A percentile compares a stretch with the other conserved stretches of the same genome.
These are phyloP conservation scores for Oreochromis aureus DNA, from an alignment of 2,113 vertebrate genomes.

Conservation along the genomic window DNA sequence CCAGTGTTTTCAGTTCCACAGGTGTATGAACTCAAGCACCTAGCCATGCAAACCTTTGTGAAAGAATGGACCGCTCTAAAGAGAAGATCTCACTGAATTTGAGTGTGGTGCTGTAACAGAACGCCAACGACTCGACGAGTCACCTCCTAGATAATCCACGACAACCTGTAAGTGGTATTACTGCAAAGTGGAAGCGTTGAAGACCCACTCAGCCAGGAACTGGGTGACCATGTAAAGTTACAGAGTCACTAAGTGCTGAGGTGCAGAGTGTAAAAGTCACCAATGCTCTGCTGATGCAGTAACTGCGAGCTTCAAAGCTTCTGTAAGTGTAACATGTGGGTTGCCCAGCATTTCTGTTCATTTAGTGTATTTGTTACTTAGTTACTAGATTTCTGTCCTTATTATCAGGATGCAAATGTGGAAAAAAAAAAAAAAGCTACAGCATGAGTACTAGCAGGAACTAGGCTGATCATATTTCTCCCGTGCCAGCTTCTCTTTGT, in stretches of 20 bases:
- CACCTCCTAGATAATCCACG: neutral
- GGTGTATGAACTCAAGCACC: neutral
- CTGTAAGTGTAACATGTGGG: neutral
- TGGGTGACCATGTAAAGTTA: neutral
- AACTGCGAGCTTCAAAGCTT: neutral
- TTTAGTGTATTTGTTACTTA: neutral
- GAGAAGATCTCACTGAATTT: neutral
- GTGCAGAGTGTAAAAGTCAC: neutral
- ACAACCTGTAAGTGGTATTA: neutral
- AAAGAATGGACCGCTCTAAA: neutral
- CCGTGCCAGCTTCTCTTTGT: neutral
- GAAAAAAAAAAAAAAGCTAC: neutral
- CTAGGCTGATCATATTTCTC: neutral
- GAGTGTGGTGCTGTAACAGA: neutral
- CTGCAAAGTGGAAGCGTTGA: neutral
- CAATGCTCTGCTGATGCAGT: neutral
- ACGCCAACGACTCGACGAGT: accelerated
- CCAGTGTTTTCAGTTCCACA: neutral
- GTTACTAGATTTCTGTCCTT: neutral
- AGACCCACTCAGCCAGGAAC: neutral
- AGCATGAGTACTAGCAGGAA: neutral
- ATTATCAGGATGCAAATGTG: neutral
- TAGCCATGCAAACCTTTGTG: neutral
- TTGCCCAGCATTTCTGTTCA: neutral
- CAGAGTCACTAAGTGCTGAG: neutral